Percentiles rank a stretch among this genome's conserved stretches.
These are phyloP conservation scores for Rhyzopertha dominica DNA, from an alignment of 1,140 invertebrate genomes.

Conservation along the genomic window DNA sequence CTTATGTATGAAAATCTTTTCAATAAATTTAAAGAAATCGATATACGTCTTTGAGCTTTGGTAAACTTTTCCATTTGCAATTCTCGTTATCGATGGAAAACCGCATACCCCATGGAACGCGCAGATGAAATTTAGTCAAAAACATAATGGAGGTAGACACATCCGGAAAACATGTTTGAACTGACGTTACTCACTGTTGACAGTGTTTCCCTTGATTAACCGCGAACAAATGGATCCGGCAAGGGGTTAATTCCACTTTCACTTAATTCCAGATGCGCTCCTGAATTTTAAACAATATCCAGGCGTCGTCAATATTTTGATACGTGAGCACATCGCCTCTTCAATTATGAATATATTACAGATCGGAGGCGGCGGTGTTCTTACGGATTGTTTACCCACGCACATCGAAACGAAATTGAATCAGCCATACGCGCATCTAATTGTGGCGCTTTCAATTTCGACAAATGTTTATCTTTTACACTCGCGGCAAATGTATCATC, in stretches of 20 bases:
- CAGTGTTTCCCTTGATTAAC: conserved; percentile 29
- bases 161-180: conserved; percentile 11
- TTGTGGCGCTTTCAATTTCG: conserved; percentile 38
- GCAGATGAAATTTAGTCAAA: no score
- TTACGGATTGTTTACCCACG: conserved; percentile 23
- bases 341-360: conserved; percentile 39
- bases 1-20: no score
- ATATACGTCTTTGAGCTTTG: no score
- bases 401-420: conserved; percentile 34
- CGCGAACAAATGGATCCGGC: conserved; percentile 22
- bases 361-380: conserved; percentile 13
- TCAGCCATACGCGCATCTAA: conserved; percentile 33
- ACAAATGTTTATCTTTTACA: conserved; percentile 36
- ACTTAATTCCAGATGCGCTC: conserved; percentile 34
- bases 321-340: conserved; percentile 31
- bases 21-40: no score
- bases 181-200: conserved; percentile 26
- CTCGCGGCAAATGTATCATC: conserved; percentile 24
- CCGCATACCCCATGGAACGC: no score
- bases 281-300: conserved; percentile 37
- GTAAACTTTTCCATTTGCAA: no score
- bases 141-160: no score
- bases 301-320: conserved; percentile 35
- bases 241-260: conserved; percentile 37
- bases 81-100: no score